phyloP scores from a whole-genome alignment of 2,797 vertebrate species.

The Takifugu ocellatus region DNA sequence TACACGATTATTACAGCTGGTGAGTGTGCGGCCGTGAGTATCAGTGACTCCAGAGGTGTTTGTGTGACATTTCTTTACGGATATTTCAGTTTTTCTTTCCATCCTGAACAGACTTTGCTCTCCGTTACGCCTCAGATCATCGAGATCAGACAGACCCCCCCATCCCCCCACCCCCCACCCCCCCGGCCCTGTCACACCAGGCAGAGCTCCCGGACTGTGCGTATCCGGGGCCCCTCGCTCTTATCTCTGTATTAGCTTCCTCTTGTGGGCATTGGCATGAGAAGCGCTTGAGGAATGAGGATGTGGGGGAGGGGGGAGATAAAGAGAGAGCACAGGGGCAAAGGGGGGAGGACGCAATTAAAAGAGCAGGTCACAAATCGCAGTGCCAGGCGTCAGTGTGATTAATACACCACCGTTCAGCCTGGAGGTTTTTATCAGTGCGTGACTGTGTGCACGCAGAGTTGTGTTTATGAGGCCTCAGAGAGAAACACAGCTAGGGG shows the following conservation, averaged over 20 bases:
- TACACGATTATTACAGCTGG: too few relatives aligned
- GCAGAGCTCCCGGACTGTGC: constrained; percentile 22
- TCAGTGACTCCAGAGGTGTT: too few relatives aligned
- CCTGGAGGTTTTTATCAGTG: constrained; percentile 51
- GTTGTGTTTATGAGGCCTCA: constrained; percentile 34
- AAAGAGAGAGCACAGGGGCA: constrained; percentile 66
- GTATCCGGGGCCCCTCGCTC: constrained; percentile 32
- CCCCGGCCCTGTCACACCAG: constrained; percentile 9
- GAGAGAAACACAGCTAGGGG: constrained; percentile 50
- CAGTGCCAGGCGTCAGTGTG: constrained; percentile 64
- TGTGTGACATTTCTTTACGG: too few relatives aligned
- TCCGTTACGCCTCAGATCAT: constrained; percentile 1
- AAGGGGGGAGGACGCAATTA: constrained; percentile 77
- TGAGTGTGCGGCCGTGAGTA: too few relatives aligned
- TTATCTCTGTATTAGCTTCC: constrained; percentile 64
- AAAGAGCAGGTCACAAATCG: constrained; percentile 76
- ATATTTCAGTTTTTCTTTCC: too few relatives aligned
- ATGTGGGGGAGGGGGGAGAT: constrained; percentile 54
- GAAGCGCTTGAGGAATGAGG: constrained; percentile 57
- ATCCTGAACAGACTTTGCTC: neutral
- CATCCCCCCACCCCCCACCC: too few relatives aligned
- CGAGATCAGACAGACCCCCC: too few relatives aligned
- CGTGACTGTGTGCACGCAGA: constrained; percentile 15
- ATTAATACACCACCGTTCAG: constrained; percentile 70
- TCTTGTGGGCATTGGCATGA: constrained; percentile 50